phyloP scores from a whole-genome alignment of 2,113 vertebrate species.

The Ophiodon elongatus region DNA sequence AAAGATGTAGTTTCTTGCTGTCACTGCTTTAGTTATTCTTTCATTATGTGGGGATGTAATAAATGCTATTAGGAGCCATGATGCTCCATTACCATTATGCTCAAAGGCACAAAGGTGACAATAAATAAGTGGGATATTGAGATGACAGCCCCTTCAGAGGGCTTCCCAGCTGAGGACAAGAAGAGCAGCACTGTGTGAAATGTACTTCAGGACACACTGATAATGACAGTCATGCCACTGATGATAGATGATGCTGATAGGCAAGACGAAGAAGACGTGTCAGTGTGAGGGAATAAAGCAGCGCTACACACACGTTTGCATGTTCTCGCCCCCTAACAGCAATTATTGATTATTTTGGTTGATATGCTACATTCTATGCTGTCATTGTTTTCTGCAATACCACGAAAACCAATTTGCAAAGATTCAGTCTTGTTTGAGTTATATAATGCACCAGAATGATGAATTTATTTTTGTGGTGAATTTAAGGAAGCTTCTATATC shows the following conservation, averaged over 20 bases:
- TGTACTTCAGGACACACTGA: not conserved
- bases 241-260: constrained; percentile 24
- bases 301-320: not conserved
- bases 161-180: not conserved
- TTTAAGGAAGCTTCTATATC: not conserved
- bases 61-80: not conserved
- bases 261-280: constrained; percentile 1
- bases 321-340: not conserved
- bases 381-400: not conserved
- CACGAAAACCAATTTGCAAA: not conserved
- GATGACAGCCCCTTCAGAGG: not conserved
- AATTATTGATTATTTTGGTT: constrained; percentile 7
- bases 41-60: not conserved
- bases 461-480: not conserved
- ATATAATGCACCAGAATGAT: not conserved
- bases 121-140: not conserved
- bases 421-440: not conserved
- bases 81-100: not conserved
- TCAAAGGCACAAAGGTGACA: not conserved
- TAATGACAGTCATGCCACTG: not conserved
- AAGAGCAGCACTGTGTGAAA: not conserved
- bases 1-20: not conserved
- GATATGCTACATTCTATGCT: not conserved
- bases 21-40: not conserved
- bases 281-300: not conserved